Conservation (phyloP, 2,113 vertebrate species). For the Apus apus region DNA sequence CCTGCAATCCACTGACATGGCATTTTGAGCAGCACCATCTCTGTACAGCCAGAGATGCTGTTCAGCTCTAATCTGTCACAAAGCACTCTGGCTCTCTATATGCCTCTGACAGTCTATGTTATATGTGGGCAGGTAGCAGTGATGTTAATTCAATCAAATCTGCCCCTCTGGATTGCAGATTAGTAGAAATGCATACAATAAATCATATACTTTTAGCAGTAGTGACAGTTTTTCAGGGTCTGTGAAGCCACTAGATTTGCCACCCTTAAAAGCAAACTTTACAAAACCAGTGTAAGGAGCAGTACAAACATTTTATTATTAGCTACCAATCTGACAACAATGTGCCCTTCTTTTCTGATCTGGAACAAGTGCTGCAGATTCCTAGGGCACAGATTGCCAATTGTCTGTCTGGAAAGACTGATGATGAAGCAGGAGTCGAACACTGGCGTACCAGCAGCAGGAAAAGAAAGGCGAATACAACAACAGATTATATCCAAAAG, state of each 20-base stretch:
- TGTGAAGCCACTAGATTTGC: background rate
- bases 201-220: background rate
- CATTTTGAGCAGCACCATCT: background rate
- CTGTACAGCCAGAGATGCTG: background rate
- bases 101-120: background rate
- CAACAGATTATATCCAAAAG: background rate
- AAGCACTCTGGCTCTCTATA: background rate
- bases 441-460: background rate
- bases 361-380: background rate
- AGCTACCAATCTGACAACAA: background rate
- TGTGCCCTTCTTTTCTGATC: background rate
- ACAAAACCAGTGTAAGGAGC: background rate
- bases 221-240: background rate
- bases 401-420: background rate
- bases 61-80: background rate
- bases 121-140: background rate
- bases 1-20: conserved; percentile 4
- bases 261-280: background rate
- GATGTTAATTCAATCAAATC: background rate
- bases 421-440: background rate
- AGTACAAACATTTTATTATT: background rate
- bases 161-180: background rate
- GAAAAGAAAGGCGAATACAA: background rate
- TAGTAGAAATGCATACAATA: background rate
- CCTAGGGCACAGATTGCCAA: background rate